Evolutionary conservation across 2,888 invertebrate species (phyloP).

Genomic region (Mayetiola destructor): DNA sequence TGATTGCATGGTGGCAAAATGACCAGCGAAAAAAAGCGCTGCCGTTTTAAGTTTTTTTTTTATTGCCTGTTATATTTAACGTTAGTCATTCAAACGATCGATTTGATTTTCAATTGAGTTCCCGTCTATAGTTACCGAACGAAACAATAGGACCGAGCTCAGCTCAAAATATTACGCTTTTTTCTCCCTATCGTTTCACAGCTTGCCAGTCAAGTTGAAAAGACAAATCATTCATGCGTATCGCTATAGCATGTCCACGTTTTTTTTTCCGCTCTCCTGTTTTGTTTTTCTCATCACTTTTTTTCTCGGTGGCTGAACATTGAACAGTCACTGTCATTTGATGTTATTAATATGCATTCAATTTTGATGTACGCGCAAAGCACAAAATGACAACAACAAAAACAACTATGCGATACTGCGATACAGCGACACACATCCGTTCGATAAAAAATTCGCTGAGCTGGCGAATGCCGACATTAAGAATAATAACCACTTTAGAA

Average conservation of each 20-base stretch:
- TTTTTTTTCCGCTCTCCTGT: slow-evolving; percentile 1
- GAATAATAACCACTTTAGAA: no score
- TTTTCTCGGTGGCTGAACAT: no score
- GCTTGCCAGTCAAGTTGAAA: slow-evolving; percentile 7
- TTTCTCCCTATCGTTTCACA: background rate
- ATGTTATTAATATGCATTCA: slow-evolving; percentile 8
- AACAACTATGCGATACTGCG: no score
- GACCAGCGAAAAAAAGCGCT: background rate
- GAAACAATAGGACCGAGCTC: background rate
- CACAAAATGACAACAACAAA: background rate
- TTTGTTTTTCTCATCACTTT: slow-evolving; percentile 3
- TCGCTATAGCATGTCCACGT: slow-evolving; percentile 9
- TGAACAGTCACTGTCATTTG: no score
- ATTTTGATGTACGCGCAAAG: background rate
- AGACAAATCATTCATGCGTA: slow-evolving; percentile 13
- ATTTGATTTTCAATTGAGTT: background rate
- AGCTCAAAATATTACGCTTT: no score
- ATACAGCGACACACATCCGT: background rate
- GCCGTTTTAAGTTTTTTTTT: no score
- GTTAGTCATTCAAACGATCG: no score
- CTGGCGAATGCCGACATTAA: background rate
- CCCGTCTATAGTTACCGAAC: no score
- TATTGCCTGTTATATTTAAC: no score
- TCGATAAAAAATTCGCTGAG: slow-evolving; percentile 1
- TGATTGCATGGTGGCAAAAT: background rate